A percentile compares a stretch with the other conserved stretches of the same genome.
These are phyloP conservation scores for Acipenser ruthenus DNA, from an alignment of 2,797 vertebrate genomes.

Conservation along the genomic window DNA sequence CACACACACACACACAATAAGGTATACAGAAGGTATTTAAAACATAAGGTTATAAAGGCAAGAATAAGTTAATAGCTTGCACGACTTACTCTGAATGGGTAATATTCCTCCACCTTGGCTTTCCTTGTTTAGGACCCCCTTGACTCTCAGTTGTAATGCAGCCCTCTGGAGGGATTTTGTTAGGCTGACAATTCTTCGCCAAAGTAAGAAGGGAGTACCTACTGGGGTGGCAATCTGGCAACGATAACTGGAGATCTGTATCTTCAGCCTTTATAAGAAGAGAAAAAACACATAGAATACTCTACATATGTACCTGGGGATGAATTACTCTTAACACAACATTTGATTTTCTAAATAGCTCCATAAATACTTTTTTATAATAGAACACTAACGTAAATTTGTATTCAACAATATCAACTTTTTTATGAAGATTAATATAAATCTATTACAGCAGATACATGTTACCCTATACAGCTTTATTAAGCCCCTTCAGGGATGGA, in stretches of 20 bases:
- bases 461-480: no score
- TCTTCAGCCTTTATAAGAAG: conserved; percentile 65
- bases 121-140: conserved; percentile 68
- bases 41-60: no score
- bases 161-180: conserved; percentile 71
- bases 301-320: no score
- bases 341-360: not conserved
- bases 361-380: not conserved
- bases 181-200: conserved; percentile 83
- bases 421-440: no score
- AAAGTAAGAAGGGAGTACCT: conserved; percentile 88
- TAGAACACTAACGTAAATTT: not conserved
- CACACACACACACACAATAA: no score
- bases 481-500: no score
- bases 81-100: conserved; percentile 82
- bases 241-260: conserved; percentile 86
- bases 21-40: no score
- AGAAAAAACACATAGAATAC: not conserved
- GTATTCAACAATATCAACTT: not conserved
- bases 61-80: no score
- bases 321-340: no score
- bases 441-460: no score
- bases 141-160: conserved; percentile 74
- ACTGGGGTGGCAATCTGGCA: conserved; percentile 95
- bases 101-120: conserved; percentile 88